These are phyloP conservation scores for Elymnias hypermnestra DNA, from an alignment of 1,140 invertebrate genomes.

Conservation along the genomic window DNA sequence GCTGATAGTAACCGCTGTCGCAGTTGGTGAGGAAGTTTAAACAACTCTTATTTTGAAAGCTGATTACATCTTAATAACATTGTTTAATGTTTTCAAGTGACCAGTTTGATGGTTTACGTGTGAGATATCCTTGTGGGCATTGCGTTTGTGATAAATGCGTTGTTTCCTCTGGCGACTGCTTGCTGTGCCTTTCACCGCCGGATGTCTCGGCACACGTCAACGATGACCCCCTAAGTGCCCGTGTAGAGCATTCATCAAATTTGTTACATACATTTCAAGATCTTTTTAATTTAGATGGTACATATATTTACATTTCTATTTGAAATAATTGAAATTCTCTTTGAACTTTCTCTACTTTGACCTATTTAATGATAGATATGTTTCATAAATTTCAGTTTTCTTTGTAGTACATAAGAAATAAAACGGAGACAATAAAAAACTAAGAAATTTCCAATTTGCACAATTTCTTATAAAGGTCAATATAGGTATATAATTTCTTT, in stretches of 20 bases:
- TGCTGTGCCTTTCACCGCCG: slow-evolving; percentile 32
- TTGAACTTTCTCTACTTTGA: no score
- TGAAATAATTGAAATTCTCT: background rate
- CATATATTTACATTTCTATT: background rate
- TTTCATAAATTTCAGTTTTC: no score
- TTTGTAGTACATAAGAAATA: no score
- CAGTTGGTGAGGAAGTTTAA: slow-evolving; percentile 36
- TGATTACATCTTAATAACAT: slow-evolving; percentile 3
- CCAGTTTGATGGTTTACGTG: slow-evolving; percentile 26
- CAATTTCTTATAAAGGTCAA: no score
- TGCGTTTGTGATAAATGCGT: slow-evolving; percentile 41
- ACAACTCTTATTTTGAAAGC: background rate
- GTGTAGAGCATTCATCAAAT: slow-evolving; percentile 32
- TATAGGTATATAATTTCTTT: no score
- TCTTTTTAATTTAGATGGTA: slow-evolving; percentile 51
- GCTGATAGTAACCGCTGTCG: slow-evolving; percentile 37
- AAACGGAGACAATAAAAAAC: no score
- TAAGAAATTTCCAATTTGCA: no score
- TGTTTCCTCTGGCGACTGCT: slow-evolving; percentile 30
- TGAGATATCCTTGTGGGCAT: slow-evolving; percentile 53
- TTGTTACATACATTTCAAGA: slow-evolving; percentile 43
- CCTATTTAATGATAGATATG: no score
- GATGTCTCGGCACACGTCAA: slow-evolving; percentile 5
- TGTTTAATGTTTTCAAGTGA: slow-evolving; percentile 42
- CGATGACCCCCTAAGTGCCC: slow-evolving; percentile 32